Evolutionary conservation across 2,113 vertebrate species (phyloP).

Genomic region (Seriola aureovittata): DNA sequence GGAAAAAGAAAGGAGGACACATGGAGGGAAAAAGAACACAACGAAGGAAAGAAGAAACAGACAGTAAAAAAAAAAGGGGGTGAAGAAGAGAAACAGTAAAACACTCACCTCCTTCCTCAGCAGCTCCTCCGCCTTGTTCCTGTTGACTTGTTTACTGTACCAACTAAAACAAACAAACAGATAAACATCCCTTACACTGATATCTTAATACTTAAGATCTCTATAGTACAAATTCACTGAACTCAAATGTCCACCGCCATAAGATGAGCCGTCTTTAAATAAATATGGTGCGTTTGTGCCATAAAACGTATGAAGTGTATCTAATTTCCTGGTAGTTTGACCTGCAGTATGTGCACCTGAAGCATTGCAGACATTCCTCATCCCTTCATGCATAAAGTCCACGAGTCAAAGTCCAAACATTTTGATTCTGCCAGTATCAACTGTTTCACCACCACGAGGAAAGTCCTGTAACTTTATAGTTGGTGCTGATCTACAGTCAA

Average conservation of each 20-base stretch:
- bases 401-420: background rate
- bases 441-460: background rate
- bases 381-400: too few relatives aligned
- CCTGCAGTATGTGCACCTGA: too few relatives aligned
- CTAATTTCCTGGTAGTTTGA: background rate
- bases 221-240: too few relatives aligned
- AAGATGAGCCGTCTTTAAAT: background rate
- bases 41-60: too few relatives aligned
- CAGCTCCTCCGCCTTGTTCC: conserved; percentile 93
- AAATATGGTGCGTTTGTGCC: background rate
- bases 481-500: background rate
- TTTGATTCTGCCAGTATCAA: background rate
- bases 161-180: conserved; percentile 83
- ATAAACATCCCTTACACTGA: background rate
- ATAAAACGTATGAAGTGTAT: background rate
- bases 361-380: too few relatives aligned
- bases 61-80: too few relatives aligned
- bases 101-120: conserved; percentile 89
- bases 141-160: conserved; percentile 91
- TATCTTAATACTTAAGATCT: too few relatives aligned
- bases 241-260: too few relatives aligned
- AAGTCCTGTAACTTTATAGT: background rate
- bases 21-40: too few relatives aligned
- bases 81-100: background rate
- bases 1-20: too few relatives aligned